phyloP scores from a whole-genome alignment of 2,113 vertebrate genomes.

The Caretta caretta region DNA sequence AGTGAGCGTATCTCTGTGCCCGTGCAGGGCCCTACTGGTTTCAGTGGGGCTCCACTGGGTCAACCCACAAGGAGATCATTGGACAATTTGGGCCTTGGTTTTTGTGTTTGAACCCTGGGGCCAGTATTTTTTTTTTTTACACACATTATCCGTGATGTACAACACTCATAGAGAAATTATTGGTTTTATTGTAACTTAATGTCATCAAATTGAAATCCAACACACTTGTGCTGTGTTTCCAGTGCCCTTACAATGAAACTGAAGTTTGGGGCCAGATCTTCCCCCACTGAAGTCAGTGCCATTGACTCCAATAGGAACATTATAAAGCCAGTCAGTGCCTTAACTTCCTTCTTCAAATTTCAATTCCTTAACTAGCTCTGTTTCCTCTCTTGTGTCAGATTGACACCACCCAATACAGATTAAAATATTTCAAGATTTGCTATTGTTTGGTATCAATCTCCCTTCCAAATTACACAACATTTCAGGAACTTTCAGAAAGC shows the following conservation, averaged over 20 bases:
- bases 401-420: not conserved
- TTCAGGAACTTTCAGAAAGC: not conserved
- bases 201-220: not conserved
- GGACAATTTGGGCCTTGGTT: not conserved
- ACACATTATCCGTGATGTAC: too few relatives aligned
- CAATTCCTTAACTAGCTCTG: not conserved
- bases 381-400: not conserved
- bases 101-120: not conserved
- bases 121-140: not conserved
- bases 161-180: not conserved
- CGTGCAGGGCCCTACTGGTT: not conserved
- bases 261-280: not conserved
- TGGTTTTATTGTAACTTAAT: not conserved
- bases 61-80: not conserved
- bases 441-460: not conserved
- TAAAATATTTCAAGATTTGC: not conserved
- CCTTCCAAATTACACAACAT: not conserved
- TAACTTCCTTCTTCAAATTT: not conserved
- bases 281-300: not conserved
- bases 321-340: not conserved
- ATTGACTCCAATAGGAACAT: not conserved
- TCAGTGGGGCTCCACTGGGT: not conserved
- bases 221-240: not conserved
- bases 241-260: not conserved
- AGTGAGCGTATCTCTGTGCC: not conserved